Evolutionary conservation across 2,888 invertebrate genomes (phyloP), one percentile per base, ranked within the genome.

Genomic region (Latheticus oryzae): DNA sequence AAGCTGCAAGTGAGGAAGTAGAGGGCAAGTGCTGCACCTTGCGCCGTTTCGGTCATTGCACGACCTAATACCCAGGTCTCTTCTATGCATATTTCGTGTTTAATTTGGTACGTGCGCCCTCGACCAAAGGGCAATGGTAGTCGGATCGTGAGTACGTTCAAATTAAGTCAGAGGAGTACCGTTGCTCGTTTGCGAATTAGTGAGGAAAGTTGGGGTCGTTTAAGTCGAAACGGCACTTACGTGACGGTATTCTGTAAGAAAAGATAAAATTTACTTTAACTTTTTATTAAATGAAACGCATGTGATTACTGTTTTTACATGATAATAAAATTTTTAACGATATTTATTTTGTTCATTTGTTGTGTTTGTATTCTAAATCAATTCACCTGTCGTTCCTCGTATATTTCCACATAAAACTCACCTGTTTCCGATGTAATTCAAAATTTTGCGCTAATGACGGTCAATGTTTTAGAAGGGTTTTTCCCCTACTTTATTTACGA

Each of bases 11-110:
- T 64, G 65, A 57, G 48, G 47, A 38, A 58, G 35, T 48, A 21
- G 43, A 26, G 12, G 45, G 51, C 60, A 63, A 59, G 58, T 61
- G 62, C 58, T 61, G 66, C 67, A 67, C 67, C 67, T 67, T 67
- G 67, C 63, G 64, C 55, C 63, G 61, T 63, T 56, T 35, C 60
- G 62, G 56, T 62, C 33, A 17, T 42, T 55, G 60, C 48, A 37
- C 61, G 57, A 43, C 56, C 54, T 62, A 65, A 62, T 62, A 28
- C 8, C 24, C 37, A 30, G 12, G 17, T n/a, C 30, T 38, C 26
- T 21, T 47, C 38, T 45, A 52, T 58, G 54, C 53, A 58, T 54
- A 58, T 58, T 58, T 58, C 58, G 54, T 58, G 58, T 53, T 58
- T 47, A 57, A 57, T 51, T 57, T 57, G 57, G 50, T 57, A 57